Evolutionary conservation across 2,888 invertebrate species (phyloP).

Genomic region (Patella depressa): DNA sequence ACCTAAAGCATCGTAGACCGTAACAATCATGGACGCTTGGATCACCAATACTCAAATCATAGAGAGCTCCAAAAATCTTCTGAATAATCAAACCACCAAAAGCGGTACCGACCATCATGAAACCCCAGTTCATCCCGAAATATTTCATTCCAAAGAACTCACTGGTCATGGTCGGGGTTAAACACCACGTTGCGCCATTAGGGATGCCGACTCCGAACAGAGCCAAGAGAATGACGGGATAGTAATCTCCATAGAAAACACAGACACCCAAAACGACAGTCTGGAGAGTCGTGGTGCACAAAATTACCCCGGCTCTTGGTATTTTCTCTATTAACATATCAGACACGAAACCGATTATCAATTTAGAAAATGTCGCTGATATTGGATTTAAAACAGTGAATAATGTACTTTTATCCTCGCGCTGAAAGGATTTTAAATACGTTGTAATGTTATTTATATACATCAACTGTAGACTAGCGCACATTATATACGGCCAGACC

Average conservation of each 20-base stretch:
- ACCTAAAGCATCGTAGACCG: slow-evolving; percentile 53
- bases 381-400: slow-evolving; percentile 53
- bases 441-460: slow-evolving; percentile 55
- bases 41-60: slow-evolving; percentile 46
- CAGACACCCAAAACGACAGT: slow-evolving; percentile 49
- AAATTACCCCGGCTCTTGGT: slow-evolving; percentile 47
- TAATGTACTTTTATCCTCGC: slow-evolving; percentile 49
- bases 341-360: slow-evolving; percentile 50
- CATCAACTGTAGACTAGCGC: slow-evolving; percentile 55
- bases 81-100: slow-evolving; percentile 50
- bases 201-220: slow-evolving; percentile 51
- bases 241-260: slow-evolving; percentile 47
- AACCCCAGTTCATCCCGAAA: slow-evolving; percentile 60
- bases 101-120: slow-evolving; percentile 56
- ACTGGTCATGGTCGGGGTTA: slow-evolving; percentile 59
- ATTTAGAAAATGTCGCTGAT: slow-evolving; percentile 52
- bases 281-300: slow-evolving; percentile 47
- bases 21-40: slow-evolving; percentile 48
- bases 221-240: slow-evolving; percentile 44
- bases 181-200: slow-evolving; percentile 58
- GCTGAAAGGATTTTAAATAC: slow-evolving; percentile 52
- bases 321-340: slow-evolving; percentile 49
- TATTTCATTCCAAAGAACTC: slow-evolving; percentile 59
- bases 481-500: slow-evolving; percentile 54
- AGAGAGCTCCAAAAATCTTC: slow-evolving; percentile 51